These are phyloP conservation scores for Varanus salvator DNA, from an alignment of 2,113 vertebrate genomes.

Conservation along the genomic window DNA sequence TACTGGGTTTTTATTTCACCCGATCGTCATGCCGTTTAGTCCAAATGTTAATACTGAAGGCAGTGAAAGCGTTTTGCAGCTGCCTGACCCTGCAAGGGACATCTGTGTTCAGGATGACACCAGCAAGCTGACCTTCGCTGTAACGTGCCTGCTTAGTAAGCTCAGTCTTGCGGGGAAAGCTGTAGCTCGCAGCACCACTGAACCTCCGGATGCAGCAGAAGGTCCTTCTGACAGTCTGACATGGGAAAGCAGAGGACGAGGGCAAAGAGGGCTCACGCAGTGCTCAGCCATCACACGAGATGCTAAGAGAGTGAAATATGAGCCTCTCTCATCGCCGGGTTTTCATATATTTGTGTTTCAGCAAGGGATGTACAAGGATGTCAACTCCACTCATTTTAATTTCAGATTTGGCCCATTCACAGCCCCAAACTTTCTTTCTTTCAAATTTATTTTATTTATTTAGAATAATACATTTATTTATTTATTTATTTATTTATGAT, in stretches of 20 bases:
- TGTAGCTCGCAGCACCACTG: neutral
- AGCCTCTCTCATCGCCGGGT: neutral
- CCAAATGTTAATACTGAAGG: neutral
- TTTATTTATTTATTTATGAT: no score
- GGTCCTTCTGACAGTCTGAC: neutral
- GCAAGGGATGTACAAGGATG: no score
- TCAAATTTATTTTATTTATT: no score
- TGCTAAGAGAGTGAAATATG: neutral
- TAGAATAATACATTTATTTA: no score
- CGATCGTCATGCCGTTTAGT: neutral
- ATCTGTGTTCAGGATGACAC: neutral
- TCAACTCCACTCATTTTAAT: no score
- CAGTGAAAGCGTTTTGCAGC: neutral
- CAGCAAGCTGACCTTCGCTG: neutral
- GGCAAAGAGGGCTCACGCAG: neutral
- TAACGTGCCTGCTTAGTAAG: neutral
- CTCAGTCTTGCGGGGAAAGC: neutral
- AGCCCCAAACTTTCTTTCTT: no score
- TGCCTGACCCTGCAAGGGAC: neutral
- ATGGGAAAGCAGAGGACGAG: neutral
- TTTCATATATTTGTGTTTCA: neutral
- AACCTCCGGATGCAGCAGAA: conserved; percentile 1
- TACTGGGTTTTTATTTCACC: neutral
- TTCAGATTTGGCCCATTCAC: no score
- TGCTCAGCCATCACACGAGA: neutral